Evolutionary conservation across 2,888 invertebrate species (phyloP).

Genomic region (Mellilla xanthometata): DNA sequence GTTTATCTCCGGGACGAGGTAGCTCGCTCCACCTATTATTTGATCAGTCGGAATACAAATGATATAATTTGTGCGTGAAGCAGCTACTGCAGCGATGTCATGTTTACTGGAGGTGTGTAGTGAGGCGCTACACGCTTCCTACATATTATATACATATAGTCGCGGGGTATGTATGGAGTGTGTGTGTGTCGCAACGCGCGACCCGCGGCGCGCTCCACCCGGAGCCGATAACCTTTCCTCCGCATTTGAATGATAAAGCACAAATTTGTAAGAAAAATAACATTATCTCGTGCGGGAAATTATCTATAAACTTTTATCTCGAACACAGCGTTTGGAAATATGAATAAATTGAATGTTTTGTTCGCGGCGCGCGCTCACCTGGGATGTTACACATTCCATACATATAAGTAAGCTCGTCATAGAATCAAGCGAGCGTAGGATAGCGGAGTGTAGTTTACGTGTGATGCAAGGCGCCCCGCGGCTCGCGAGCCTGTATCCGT

Average conservation of each 20-base stretch:
- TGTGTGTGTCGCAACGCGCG: constrained; percentile 1
- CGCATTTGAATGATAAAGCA: constrained; percentile 14
- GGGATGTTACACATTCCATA: background rate
- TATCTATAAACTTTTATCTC: constrained; percentile 9
- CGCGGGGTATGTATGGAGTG: constrained; percentile 1
- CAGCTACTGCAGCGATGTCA: too few relatives aligned
- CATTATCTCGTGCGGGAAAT: background rate
- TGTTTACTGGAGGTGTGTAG: too few relatives aligned
- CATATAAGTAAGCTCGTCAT: too few relatives aligned
- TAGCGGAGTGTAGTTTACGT: too few relatives aligned
- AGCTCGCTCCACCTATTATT: too few relatives aligned
- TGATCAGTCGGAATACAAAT: too few relatives aligned
- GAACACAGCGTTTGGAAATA: background rate
- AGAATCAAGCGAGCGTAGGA: too few relatives aligned
- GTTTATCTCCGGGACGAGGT: too few relatives aligned
- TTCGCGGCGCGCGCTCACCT: background rate
- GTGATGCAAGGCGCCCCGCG: too few relatives aligned
- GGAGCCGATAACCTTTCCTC: constrained; percentile 12
- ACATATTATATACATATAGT: background rate
- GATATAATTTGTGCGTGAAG: too few relatives aligned
- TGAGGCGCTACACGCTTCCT: too few relatives aligned
- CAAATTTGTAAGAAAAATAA: background rate
- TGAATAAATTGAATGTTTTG: constrained; percentile 1
- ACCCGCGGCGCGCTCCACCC: background rate
- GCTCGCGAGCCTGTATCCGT: too few relatives aligned